Percentiles rank a stretch among this genome's conserved stretches.
phyloP scores from a whole-genome alignment of 2,797 vertebrate genomes.

The Glyptemys insculpta region DNA sequence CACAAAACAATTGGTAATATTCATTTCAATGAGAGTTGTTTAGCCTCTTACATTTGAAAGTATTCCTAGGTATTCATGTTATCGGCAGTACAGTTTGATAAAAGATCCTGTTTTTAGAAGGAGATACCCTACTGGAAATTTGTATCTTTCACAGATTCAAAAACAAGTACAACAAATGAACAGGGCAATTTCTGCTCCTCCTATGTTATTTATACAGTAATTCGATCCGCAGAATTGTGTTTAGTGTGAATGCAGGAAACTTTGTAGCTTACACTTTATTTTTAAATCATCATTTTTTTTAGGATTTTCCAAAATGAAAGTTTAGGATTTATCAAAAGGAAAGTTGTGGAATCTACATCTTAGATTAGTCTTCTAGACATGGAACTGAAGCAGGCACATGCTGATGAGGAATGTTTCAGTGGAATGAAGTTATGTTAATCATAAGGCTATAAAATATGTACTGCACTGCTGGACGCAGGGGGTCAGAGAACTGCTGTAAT shows the following conservation, averaged over 20 bases:
- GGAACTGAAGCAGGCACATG: not conserved
- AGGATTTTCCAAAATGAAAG: slow-evolving; percentile 40
- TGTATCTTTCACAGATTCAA: not conserved
- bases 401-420: slow-evolving; percentile 9
- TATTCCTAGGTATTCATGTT: not conserved
- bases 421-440: slow-evolving; percentile 56
- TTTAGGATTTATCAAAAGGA: slow-evolving; percentile 3
- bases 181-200: not conserved
- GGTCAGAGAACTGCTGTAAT: slow-evolving; percentile 10
- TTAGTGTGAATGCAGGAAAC: not conserved
- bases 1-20: slow-evolving; percentile 48
- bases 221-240: not conserved
- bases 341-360: slow-evolving; percentile 6
- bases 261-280: not conserved
- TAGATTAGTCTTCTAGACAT: slow-evolving; percentile 34
- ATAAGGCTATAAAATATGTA: slow-evolving; percentile 21
- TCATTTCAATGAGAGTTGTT: not conserved
- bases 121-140: not conserved
- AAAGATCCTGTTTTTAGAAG: not conserved
- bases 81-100: not conserved
- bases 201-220: slow-evolving; percentile 2
- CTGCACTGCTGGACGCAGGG: slow-evolving; percentile 16
- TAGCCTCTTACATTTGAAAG: not conserved
- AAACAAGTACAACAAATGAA: not conserved
- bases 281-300: not conserved